A percentile compares a stretch with the other conserved stretches of the same genome.
Conservation (phyloP, 2,797 vertebrate genomes). For the Sebastiscus tertius region DNA sequence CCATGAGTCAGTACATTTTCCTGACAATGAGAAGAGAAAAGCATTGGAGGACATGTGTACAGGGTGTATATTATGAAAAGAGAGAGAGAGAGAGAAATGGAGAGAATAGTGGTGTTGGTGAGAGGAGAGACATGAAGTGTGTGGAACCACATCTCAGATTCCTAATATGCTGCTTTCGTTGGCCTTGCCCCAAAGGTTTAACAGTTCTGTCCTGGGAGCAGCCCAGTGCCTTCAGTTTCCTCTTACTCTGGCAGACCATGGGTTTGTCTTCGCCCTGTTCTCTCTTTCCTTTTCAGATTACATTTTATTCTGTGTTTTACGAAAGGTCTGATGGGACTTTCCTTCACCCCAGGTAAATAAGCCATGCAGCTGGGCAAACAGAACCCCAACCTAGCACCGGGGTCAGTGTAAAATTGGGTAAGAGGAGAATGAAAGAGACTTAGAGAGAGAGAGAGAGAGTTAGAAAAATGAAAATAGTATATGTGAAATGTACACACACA, state of each 20-base stretch:
- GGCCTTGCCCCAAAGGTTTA: constrained; percentile 84
- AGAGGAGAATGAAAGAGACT: constrained; percentile 75
- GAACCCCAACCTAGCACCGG: constrained; percentile 81
- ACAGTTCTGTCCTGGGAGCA: constrained; percentile 84
- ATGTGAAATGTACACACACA: constrained; percentile 15
- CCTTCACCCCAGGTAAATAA: constrained; percentile 92
- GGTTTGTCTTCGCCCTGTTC: constrained; percentile 82
- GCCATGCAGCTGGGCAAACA: constrained; percentile 96
- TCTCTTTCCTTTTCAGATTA: constrained; percentile 70
- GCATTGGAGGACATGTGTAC: constrained; percentile 22
- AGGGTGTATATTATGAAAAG: constrained; percentile 47
- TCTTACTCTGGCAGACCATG: constrained; percentile 84
- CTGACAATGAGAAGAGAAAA: constrained; percentile 48
- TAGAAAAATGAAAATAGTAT: constrained; percentile 34
- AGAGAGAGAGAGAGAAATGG: constrained; percentile 12
- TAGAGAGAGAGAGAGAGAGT: constrained; percentile 62
- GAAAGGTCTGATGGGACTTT: constrained; percentile 89
- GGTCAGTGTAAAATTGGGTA: constrained; percentile 83
- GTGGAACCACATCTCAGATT: constrained; percentile 73
- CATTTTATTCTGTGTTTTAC: constrained; percentile 76
- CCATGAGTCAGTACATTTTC: constrained; percentile 68
- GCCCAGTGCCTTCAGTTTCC: constrained; percentile 84
- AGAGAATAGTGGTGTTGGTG: constrained; percentile 27
- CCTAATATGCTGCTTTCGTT: constrained; percentile 87
- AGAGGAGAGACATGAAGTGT: constrained; percentile 55